Conservation (phyloP, 2,797 vertebrate species). For the Girardinus metallicus region DNA sequence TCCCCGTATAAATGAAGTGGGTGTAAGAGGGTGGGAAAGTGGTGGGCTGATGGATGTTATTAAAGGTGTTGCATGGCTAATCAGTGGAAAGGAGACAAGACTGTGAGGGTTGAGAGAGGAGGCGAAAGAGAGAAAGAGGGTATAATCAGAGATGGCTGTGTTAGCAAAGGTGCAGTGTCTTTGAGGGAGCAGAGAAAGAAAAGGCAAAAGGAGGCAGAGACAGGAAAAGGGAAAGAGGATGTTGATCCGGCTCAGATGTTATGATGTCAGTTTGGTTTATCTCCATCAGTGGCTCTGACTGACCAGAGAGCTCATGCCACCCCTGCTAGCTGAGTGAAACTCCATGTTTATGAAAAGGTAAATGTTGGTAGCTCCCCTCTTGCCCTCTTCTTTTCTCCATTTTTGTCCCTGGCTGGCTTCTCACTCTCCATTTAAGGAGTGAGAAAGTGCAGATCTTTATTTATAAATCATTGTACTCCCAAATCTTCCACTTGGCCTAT, state of each 20-base stretch:
- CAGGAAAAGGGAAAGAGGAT: constrained; percentile 33
- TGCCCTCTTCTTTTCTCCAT: constrained; percentile 19
- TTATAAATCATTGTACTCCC: constrained; percentile 75
- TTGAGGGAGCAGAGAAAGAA: constrained; percentile 48
- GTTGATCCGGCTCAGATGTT: constrained; percentile 59
- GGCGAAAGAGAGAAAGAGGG: constrained; percentile 15
- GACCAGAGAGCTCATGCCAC: constrained; percentile 52
- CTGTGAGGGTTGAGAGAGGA: constrained; percentile 18
- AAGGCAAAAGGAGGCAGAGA: constrained; percentile 24
- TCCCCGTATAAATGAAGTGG: constrained; percentile 68
- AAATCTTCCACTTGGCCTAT: constrained; percentile 72
- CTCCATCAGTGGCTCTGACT: constrained; percentile 59
- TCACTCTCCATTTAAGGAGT: constrained; percentile 54
- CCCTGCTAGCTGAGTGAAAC: constrained; percentile 74
- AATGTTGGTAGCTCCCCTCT: constrained; percentile 43
- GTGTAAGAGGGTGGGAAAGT: constrained; percentile 55
- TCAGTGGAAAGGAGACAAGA: constrained; percentile 53
- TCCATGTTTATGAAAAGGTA: constrained; percentile 69
- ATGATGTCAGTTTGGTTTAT: constrained; percentile 73
- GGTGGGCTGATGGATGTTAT: constrained; percentile 65
- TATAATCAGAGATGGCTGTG: constrained; percentile 25
- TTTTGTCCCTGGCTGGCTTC: constrained; percentile 25
- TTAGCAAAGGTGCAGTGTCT: constrained; percentile 59
- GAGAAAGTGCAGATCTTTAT: constrained; percentile 68
- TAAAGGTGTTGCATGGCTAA: constrained; percentile 79